A percentile compares a stretch with the other conserved stretches of the same genome.
phyloP scores from a whole-genome alignment of 2,888 invertebrate genomes.

The Protula sp. region DNA sequence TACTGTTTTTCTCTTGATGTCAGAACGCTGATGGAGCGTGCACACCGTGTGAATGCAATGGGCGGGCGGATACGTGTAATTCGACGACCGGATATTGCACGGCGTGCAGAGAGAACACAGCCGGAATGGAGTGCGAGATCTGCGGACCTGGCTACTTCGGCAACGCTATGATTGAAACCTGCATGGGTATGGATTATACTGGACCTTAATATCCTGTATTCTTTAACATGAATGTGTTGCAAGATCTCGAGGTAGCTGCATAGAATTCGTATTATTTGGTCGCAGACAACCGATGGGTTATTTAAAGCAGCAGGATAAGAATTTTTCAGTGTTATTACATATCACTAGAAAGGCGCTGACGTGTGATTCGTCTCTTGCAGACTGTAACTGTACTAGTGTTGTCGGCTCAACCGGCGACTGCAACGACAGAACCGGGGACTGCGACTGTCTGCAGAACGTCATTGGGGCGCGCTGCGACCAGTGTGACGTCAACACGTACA shows the following conservation, averaged over 20 bases:
- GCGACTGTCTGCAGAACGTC: slow-evolving; percentile 31
- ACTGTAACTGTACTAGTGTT: slow-evolving; percentile 15
- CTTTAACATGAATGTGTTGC: too few relatives aligned
- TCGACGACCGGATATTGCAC: slow-evolving; percentile 60
- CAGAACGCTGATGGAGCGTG: slow-evolving; percentile 64
- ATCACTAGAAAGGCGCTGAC: too few relatives aligned
- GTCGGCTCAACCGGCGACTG: slow-evolving; percentile 28
- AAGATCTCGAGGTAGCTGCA: too few relatives aligned
- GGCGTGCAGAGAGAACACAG: slow-evolving; percentile 87
- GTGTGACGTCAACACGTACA: slow-evolving; percentile 25
- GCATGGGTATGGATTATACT: too few relatives aligned
- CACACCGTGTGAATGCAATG: slow-evolving; percentile 90
- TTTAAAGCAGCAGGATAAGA: too few relatives aligned
- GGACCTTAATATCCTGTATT: too few relatives aligned
- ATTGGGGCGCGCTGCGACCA: slow-evolving; percentile 22
- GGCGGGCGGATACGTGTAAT: slow-evolving; percentile 59
- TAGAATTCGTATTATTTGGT: too few relatives aligned
- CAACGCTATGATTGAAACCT: slow-evolving; percentile 61
- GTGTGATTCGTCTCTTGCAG: slow-evolving; percentile 7
- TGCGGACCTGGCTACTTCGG: slow-evolving; percentile 91
- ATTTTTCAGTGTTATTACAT: too few relatives aligned
- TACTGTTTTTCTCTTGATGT: neutral
- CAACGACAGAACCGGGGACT: slow-evolving; percentile 26
- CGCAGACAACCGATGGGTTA: too few relatives aligned
- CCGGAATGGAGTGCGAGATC: slow-evolving; percentile 65